Percentiles rank a stretch among this genome's conserved stretches.
phyloP scores from a whole-genome alignment of 2,797 vertebrate species.

The Channa striata region DNA sequence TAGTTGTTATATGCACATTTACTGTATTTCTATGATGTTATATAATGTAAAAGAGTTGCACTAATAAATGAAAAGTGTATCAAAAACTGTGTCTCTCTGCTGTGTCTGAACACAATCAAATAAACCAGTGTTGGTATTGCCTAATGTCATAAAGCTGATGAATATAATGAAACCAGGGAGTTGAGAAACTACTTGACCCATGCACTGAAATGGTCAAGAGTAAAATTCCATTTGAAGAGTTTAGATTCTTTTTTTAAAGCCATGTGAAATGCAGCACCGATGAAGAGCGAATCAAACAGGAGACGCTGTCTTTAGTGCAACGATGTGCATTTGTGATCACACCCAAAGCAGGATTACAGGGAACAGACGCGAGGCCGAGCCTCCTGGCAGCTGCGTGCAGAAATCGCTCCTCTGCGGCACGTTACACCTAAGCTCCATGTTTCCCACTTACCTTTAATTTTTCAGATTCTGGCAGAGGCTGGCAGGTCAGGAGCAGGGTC shows the following conservation, averaged over 20 bases:
- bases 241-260: constrained; percentile 3
- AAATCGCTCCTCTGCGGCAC: background rate
- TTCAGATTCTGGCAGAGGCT: constrained; percentile 10
- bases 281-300: background rate
- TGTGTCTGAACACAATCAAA: constrained; percentile 21
- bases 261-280: background rate
- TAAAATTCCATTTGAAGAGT: constrained; percentile 1
- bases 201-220: background rate
- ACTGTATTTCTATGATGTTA: too few relatives aligned
- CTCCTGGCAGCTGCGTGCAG: constrained; percentile 1
- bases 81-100: background rate
- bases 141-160: background rate
- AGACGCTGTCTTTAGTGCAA: background rate
- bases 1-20: too few relatives aligned
- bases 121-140: too few relatives aligned
- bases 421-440: background rate
- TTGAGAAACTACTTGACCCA: constrained; percentile 1
- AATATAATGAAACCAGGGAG: constrained; percentile 12
- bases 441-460: constrained; percentile 7
- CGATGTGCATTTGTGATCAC: constrained; percentile 25
- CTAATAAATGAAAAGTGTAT: background rate
- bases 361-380: background rate
- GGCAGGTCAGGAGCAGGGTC: background rate
- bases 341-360: constrained; percentile 19
- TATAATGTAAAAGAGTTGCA: too few relatives aligned